phyloP scores from a whole-genome alignment of 2,888 invertebrate genomes.

The Orchesellides sinensis region DNA sequence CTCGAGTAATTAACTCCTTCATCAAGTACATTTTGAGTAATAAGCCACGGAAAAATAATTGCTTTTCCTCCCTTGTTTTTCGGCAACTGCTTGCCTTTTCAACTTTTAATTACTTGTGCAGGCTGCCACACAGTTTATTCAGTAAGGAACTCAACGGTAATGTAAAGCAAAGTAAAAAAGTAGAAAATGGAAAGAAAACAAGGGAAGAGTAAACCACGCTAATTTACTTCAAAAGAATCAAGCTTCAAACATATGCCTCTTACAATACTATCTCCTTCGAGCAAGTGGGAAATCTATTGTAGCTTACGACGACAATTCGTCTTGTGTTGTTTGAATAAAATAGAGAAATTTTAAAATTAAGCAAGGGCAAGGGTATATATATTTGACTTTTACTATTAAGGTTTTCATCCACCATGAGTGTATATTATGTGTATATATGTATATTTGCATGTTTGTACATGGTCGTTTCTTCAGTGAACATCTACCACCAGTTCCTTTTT shows the following conservation, averaged over 20 bases:
- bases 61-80: constrained; percentile 57
- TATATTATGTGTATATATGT: too few relatives aligned
- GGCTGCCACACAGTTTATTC: constrained; percentile 11
- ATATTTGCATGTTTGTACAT: too few relatives aligned
- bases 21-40: constrained; percentile 60
- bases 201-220: constrained; percentile 27
- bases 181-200: constrained; percentile 23
- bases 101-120: constrained; percentile 60
- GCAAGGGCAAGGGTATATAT: constrained; percentile 27
- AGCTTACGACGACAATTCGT: constrained; percentile 43
- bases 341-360: constrained; percentile 10
- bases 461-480: background rate
- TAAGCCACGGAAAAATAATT: constrained; percentile 58
- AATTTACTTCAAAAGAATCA: constrained; percentile 38
- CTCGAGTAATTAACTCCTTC: constrained; percentile 62
- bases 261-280: background rate
- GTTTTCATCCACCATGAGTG: too few relatives aligned
- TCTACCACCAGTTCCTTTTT: constrained; percentile 13
- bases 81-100: constrained; percentile 56
- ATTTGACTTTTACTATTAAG: too few relatives aligned
- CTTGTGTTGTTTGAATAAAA: constrained; percentile 33
- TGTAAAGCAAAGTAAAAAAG: constrained; percentile 8
- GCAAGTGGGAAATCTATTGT: constrained; percentile 9
- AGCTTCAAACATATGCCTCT: constrained; percentile 2
- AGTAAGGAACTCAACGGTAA: background rate